A percentile compares a stretch with the other conserved stretches of the same genome.
These are phyloP conservation scores for Bettongia penicillata DNA, from an alignment of 2,113 vertebrate species.

Conservation along the genomic window DNA sequence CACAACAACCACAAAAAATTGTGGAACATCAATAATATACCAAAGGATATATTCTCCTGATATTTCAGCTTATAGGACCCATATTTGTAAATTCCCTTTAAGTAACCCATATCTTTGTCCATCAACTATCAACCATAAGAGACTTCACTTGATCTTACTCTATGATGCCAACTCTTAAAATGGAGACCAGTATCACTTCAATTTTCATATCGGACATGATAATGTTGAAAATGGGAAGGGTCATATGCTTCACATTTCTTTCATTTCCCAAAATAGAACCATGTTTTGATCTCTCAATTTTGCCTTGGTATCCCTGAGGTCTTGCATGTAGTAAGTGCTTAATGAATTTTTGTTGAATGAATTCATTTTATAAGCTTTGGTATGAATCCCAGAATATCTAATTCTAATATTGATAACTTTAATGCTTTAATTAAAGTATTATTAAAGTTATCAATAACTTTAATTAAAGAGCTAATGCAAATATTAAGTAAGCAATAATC, in stretches of 20 bases:
- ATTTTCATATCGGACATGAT: slow-evolving; percentile 32
- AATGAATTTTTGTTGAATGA: background rate
- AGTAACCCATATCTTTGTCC: background rate
- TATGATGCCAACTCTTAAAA: background rate
- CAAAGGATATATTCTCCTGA: background rate
- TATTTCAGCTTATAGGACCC: background rate
- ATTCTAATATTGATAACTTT: background rate
- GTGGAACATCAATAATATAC: background rate
- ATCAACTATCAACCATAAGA: background rate
- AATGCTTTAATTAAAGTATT: background rate
- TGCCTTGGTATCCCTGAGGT: background rate
- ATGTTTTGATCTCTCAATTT: background rate
- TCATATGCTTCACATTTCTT: background rate
- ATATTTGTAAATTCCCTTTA: slow-evolving; percentile 17
- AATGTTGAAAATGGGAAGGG: background rate
- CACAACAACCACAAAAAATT: background rate
- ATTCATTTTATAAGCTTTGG: background rate
- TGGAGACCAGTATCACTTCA: background rate
- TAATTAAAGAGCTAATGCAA: background rate
- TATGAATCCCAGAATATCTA: background rate
- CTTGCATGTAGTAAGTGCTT: background rate
- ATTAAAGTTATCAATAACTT: background rate
- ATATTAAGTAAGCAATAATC: background rate
- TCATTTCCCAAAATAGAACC: background rate
- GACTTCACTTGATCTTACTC: background rate